Evolutionary conservation across 2,797 vertebrate genomes (phyloP).

Genomic region (Caiman crocodilus): DNA sequence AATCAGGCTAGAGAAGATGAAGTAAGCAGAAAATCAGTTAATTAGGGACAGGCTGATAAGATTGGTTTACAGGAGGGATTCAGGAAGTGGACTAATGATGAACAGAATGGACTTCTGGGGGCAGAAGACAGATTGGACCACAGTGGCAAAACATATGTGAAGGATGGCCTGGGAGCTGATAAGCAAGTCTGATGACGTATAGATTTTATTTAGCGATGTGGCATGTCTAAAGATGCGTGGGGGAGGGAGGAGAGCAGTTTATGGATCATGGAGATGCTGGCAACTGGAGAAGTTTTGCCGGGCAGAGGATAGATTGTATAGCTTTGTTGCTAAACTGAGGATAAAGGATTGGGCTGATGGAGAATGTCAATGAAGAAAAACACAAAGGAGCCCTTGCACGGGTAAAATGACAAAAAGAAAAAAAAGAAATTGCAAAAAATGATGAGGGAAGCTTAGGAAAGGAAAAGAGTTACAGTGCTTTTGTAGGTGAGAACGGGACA

Average conservation of each 20-base stretch:
- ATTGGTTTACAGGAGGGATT: not conserved
- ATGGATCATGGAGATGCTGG: not conserved
- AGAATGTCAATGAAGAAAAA: not conserved
- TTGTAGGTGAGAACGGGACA: not conserved
- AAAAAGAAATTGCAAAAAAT: not conserved
- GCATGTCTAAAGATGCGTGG: not conserved
- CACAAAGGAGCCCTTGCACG: not conserved
- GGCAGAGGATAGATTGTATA: not conserved
- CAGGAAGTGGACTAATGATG: not conserved
- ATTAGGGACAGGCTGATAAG: slow-evolving; percentile 16
- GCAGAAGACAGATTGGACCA: slow-evolving; percentile 54
- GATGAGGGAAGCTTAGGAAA: not conserved
- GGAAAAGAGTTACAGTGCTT: not conserved
- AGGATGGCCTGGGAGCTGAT: slow-evolving; percentile 21
- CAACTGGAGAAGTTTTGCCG: not conserved
- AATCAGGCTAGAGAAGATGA: slow-evolving; percentile 7
- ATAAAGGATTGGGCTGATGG: not conserved
- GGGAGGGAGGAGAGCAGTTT: not conserved
- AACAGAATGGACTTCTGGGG: not conserved
- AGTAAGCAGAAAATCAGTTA: slow-evolving; percentile 12
- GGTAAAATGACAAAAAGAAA: not conserved
- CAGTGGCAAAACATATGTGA: slow-evolving; percentile 29
- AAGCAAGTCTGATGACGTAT: slow-evolving; percentile 34
- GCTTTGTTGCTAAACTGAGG: not conserved
- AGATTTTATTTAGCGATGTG: not conserved